Base-by-base conservation (phyloP, 2,888 invertebrate genomes). In the Cybosia mesomella region DNA sequence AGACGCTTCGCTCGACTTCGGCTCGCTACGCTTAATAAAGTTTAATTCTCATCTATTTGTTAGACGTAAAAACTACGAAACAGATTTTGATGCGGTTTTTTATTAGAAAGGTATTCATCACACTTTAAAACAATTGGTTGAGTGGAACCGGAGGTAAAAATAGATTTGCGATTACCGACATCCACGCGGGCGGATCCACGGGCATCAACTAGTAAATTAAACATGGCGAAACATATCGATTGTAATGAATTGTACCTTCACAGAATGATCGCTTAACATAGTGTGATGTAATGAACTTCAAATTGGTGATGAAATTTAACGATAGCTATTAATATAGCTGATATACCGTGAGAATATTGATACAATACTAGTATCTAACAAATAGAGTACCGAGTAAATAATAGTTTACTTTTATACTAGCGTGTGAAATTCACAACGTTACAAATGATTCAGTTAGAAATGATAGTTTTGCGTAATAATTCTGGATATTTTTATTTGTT, bases 311-410 rank as follows among this genome's bases (percentile, higher is more conserved):
- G 66, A 70, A 72, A 74, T 66, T 43, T 68, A n/a, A 64, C 64
- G 39, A 77, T 18, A 53, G 28, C 54, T 2, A 54, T 54, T 34
- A 63, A 62, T 53, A 61, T 68, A 55, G 64, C 55, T 62, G 64
- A 55, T 59, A 39, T 64, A 54, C 49, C 71, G 77, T 77, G 77
- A 68, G 80, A 77, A 57, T 10, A 72, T 62, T 64, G 43, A 60
- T 67, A 80, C 66, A 70, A 77, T 71, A 43, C 39, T 60, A 36
- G 67, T 9, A 28, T 24, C 15, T 4, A 22, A 43, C 24, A n/a
- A 57, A 63, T 7, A 36, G 36, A 28, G 24, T 58, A 49, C 9
- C 59, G 57, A 63, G 58, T 66, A 58, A 71, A 49, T 77, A 71
- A 75, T 68, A 71, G 65, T 61, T 63, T 58, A 69, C 34, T 63